A percentile compares a stretch with the other conserved stretches of the same genome.
These are phyloP conservation scores for Plodia interpunctella DNA, from an alignment of 1,140 invertebrate species.

Conservation along the genomic window DNA sequence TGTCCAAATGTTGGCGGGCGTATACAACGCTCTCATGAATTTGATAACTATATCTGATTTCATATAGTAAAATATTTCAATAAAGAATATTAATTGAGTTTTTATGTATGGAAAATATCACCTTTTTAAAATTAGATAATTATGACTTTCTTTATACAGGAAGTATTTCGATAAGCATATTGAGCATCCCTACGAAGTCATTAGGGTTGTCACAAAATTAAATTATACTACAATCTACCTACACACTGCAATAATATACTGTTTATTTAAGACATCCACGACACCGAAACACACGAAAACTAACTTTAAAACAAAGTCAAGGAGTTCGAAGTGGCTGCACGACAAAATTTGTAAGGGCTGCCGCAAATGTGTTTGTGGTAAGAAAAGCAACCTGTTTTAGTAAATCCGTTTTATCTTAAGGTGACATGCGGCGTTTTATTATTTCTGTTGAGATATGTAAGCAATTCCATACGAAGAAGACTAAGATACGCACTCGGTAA, in stretches of 20 bases:
- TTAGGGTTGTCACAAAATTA: conserved; percentile 67
- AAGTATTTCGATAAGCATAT: background rate
- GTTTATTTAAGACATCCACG: conserved; percentile 37
- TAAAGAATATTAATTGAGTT: too few species aligned
- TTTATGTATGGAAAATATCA: too few species aligned
- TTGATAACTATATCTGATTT: too few species aligned
- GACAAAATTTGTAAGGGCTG: background rate
- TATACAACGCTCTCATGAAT: too few species aligned
- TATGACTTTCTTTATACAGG: too few species aligned
- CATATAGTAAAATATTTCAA: too few species aligned
- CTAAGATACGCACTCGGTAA: conserved; percentile 1
- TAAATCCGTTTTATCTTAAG: conserved; percentile 72
- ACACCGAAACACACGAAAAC: background rate
- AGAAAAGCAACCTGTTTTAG: conserved; percentile 57
- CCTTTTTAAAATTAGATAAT: too few species aligned
- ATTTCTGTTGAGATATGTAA: conserved; percentile 65
- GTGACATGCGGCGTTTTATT: conserved; percentile 69
- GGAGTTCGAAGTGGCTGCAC: conserved; percentile 17
- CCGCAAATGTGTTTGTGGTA: conserved; percentile 4
- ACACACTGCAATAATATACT: conserved; percentile 64
- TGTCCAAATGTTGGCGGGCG: too few species aligned
- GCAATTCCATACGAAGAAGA: conserved; percentile 45
- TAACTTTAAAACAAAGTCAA: conserved; percentile 35
- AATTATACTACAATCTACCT: conserved; percentile 71
- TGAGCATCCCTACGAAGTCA: conserved; percentile 49